Conservation (phyloP, 2,113 vertebrate species). For the Chlorodrepanis virens region DNA sequence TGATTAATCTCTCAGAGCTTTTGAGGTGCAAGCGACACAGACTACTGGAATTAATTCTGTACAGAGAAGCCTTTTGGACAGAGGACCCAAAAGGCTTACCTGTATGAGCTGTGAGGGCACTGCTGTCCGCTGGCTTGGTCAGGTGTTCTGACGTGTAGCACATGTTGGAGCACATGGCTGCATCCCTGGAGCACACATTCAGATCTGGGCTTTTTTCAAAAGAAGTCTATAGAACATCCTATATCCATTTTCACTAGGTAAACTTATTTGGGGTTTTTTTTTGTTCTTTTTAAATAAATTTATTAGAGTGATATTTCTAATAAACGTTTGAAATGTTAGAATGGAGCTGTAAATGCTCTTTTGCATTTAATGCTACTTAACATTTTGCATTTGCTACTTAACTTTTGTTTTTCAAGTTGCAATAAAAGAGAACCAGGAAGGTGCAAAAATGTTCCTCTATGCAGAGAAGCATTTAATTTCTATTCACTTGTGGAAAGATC, state of each 20-base stretch:
- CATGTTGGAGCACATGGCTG: neutral
- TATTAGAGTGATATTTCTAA: neutral
- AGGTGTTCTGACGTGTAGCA: neutral
- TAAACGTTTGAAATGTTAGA: neutral
- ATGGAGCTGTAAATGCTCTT: neutral
- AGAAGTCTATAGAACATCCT: neutral
- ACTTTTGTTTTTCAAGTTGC: neutral
- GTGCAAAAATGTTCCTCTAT: neutral
- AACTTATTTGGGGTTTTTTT: fast-evolving
- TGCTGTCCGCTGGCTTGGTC: neutral
- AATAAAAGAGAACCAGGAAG: neutral
- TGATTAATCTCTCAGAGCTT: neutral
- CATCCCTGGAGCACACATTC: neutral
- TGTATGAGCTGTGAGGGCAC: neutral
- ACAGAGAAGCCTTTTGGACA: neutral
- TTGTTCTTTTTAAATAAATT: neutral
- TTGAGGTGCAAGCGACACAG: neutral
- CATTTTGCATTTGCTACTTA: neutral
- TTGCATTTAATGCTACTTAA: neutral
- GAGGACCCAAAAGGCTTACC: neutral
- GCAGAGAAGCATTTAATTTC: neutral
- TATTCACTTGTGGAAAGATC: neutral
- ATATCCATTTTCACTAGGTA: neutral
- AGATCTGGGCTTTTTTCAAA: fast-evolving
- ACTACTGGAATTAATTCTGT: neutral